Conservation (phyloP, 2,113 vertebrate genomes). For the Scatophagus argus region DNA sequence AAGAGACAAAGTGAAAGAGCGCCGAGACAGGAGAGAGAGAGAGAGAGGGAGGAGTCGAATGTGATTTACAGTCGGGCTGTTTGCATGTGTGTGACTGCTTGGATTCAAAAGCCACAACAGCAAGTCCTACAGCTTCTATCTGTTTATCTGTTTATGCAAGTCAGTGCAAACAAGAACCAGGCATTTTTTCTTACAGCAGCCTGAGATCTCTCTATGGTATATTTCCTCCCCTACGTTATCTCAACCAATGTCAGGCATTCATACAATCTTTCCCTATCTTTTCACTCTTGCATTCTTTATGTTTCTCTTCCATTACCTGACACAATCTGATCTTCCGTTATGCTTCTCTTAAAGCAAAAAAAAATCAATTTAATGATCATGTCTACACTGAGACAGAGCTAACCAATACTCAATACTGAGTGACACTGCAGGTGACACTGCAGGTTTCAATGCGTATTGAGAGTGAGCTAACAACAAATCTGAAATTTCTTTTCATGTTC, state of each 20-base stretch:
- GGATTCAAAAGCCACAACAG: slow-evolving; percentile 22
- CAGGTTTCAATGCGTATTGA: background rate
- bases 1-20: slow-evolving; percentile 5
- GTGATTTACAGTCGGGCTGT: slow-evolving; percentile 40
- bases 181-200: slow-evolving; percentile 32
- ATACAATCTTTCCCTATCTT: slow-evolving; percentile 10
- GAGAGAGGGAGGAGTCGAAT: background rate
- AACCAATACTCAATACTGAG: too few relatives aligned
- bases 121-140: slow-evolving; percentile 33
- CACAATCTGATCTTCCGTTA: slow-evolving; percentile 15
- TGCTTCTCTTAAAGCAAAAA: background rate
- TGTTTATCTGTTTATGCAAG: slow-evolving; percentile 36
- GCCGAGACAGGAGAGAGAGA: background rate
- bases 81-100: slow-evolving; percentile 10
- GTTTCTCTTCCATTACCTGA: slow-evolving; percentile 28
- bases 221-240: slow-evolving; percentile 11
- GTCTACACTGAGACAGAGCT: background rate
- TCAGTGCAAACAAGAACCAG: slow-evolving; percentile 24
- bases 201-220: slow-evolving; percentile 20
- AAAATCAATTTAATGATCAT: slow-evolving; percentile 15
- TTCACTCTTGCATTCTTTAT: slow-evolving; percentile 9
- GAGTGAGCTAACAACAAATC: background rate
- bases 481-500: background rate
- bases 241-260: slow-evolving; percentile 27
- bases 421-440: background rate